phyloP scores from a whole-genome alignment of 2,888 invertebrate species.

The Rhyacophila evoluta region DNA sequence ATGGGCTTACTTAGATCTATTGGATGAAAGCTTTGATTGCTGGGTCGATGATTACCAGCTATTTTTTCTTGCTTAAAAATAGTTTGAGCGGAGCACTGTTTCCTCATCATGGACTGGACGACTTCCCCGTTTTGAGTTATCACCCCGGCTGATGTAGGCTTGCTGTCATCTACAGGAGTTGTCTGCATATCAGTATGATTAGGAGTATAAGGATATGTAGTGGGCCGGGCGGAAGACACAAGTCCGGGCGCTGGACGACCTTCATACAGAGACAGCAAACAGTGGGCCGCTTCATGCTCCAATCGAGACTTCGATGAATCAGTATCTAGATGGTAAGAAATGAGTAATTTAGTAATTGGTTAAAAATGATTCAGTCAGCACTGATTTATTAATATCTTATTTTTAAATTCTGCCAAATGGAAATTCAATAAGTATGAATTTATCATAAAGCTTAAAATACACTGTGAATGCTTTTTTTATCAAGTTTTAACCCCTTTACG shows the following conservation, averaged over 20 bases:
- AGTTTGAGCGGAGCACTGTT: slow-evolving; percentile 37
- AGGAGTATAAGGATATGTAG: slow-evolving; percentile 76
- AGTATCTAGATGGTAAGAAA: no score
- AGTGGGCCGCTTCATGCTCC: slow-evolving; percentile 89
- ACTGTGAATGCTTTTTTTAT: no score
- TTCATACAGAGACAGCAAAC: slow-evolving; percentile 80
- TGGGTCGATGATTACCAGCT: slow-evolving; percentile 1
- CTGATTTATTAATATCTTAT: neutral
- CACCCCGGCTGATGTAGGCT: slow-evolving; percentile 56
- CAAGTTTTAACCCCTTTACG: no score
- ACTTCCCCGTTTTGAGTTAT: slow-evolving; percentile 29
- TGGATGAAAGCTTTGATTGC: slow-evolving; percentile 55
- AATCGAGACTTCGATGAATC: slow-evolving; percentile 78
- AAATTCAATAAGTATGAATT: no score
- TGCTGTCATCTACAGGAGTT: slow-evolving; percentile 37
- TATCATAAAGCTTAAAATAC: no score
- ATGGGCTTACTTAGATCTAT: slow-evolving; percentile 70
- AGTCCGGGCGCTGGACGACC: slow-evolving; percentile 71
- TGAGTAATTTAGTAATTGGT: neutral
- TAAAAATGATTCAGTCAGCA: neutral
- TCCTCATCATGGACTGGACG: slow-evolving; percentile 38
- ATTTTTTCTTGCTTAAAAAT: slow-evolving; percentile 47
- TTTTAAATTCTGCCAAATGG: neutral
- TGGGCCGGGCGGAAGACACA: slow-evolving; percentile 73
- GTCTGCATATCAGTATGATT: slow-evolving; percentile 54